These are phyloP conservation scores for Eclectus roratus DNA, from an alignment of 2,113 vertebrate genomes.

Conservation along the genomic window DNA sequence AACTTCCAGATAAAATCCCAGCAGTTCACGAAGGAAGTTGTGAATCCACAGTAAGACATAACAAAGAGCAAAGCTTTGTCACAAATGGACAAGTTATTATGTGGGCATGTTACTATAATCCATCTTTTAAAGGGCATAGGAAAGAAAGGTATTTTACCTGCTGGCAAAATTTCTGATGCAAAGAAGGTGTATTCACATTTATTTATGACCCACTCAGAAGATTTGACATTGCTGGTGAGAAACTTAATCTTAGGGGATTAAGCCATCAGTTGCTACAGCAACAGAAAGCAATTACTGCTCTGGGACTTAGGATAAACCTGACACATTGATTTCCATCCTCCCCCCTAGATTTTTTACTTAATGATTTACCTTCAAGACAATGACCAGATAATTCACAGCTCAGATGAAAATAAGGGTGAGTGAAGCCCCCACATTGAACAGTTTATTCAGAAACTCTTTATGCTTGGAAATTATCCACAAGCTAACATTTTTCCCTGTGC, in stretches of 20 bases:
- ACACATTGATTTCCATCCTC: neutral
- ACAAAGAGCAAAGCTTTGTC: neutral
- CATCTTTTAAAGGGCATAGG: neutral
- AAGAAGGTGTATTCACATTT: neutral
- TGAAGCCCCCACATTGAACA: neutral
- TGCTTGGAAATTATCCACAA: neutral
- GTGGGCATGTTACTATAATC: neutral
- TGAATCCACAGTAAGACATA: neutral
- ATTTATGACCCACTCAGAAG: conserved; percentile 7
- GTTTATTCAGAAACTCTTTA: neutral
- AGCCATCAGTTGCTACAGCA: conserved; percentile 17
- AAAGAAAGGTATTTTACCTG: conserved; percentile 20
- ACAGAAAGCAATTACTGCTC: neutral
- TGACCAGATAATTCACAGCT: neutral
- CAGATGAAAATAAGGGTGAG: neutral
- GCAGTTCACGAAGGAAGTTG: neutral
- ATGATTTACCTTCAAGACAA: neutral
- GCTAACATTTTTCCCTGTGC: conserved; percentile 12
- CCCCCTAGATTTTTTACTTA: neutral
- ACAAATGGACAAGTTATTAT: neutral
- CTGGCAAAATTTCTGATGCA: neutral
- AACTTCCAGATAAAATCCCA: neutral
- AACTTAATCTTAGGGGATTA: neutral
- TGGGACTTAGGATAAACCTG: neutral
- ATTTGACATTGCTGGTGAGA: neutral